These are phyloP conservation scores for Himalopsyche phryganea DNA, from an alignment of 1,140 invertebrate species.

Conservation along the genomic window DNA sequence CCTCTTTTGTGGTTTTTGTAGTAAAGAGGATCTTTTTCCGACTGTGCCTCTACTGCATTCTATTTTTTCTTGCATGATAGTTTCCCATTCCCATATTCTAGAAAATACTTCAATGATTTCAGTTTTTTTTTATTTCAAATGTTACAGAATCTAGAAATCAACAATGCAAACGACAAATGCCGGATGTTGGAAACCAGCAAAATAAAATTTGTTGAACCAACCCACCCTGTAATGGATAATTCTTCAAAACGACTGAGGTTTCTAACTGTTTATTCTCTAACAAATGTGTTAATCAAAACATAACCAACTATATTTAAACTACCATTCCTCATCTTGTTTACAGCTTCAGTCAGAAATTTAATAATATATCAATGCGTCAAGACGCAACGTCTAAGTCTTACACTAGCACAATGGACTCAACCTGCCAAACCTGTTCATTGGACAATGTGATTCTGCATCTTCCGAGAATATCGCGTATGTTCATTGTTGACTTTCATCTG, in stretches of 20 bases:
- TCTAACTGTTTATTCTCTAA: conserved; percentile 1
- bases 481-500: background rate
- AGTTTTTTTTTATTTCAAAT: too few species aligned
- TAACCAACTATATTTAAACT: too few species aligned
- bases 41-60: too few species aligned
- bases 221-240: background rate
- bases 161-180: conserved; percentile 47
- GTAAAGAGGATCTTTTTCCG: too few species aligned
- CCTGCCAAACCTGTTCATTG: background rate
- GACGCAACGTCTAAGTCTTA: background rate
- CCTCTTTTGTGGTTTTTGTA: too few species aligned
- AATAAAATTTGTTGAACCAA: conserved; percentile 38
- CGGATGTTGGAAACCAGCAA: conserved; percentile 46
- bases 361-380: background rate
- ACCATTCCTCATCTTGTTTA: background rate
- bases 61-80: too few species aligned
- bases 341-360: conserved; percentile 24
- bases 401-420: background rate
- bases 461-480: background rate
- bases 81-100: too few species aligned
- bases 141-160: conserved; percentile 48
- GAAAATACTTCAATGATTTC: conserved; percentile 2
- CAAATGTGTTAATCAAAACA: too few species aligned
- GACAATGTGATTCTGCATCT: too few species aligned
- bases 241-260: conserved; percentile 22